Evolutionary conservation across 2,888 invertebrate genomes (phyloP), one percentile per base, ranked within the genome.

Genomic region (Alviniconcha strummeri): DNA sequence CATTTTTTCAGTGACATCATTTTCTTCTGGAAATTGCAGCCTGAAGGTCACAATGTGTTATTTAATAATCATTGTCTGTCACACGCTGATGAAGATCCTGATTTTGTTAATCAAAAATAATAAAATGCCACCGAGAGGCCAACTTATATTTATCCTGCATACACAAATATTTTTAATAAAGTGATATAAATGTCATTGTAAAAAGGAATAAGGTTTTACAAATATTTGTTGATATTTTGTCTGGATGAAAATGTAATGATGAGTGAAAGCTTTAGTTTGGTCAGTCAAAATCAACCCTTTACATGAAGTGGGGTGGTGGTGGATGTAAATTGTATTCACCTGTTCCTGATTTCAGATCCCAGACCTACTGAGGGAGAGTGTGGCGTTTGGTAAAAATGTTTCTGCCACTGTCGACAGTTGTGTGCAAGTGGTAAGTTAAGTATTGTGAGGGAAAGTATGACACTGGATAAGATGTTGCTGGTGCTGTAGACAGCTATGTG

Each of bases 371-470:
- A 91, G 91, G 64, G 93, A 94, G 84, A 91, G 95, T 86, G 94
- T 95, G 52, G 95, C 95, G 60, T 96, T 96, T 94, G 96, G 96
- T 84, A 95, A 95, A 87, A 93, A 95, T 82, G 95, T 96, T 54
- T 95, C 96, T 88, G 94, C 95, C 19, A 96, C 96, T 87, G 95
- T 97, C 82, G 96, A 96, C 87, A 95, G 95, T 88, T 97, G 97
- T 93, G 96, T 97, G 71, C 90, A 92, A 84, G 94, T 89, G 90
- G 92, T 93, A 83, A 88, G 86, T 76, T 36, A 60, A 60, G 4
- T 13, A 60, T 11, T 60, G 36, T 36, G 36, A 36, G 36, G 36
- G 36, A 36, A 36, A 36, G 55, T 74, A n/a, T 74, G 54, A 17
- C 17, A 64, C 15, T 15, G 15, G 15, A 1, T 15, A 1, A 9